These are phyloP conservation scores for Rafetus swinhoei DNA, from an alignment of 2,113 vertebrate species.

Conservation along the genomic window DNA sequence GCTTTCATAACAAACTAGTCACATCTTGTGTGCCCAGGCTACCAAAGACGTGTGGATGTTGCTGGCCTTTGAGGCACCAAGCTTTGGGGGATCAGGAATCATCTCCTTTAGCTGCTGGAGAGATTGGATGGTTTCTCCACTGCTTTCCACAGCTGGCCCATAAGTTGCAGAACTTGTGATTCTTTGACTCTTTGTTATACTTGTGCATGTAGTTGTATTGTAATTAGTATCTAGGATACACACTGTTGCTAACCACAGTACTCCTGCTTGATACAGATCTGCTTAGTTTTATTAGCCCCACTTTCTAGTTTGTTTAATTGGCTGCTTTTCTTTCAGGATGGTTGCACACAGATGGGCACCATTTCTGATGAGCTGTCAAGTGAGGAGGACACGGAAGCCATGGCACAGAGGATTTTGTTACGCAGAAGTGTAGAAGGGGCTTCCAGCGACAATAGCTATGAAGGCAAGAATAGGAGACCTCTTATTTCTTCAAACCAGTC, in stretches of 20 bases:
- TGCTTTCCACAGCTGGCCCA: neutral
- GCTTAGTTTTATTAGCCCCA: neutral
- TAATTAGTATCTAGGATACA: neutral
- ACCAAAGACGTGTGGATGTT: neutral
- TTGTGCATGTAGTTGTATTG: neutral
- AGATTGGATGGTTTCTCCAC: neutral
- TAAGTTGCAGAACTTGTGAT: neutral
- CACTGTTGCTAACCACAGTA: neutral
- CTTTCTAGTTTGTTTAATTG: neutral
- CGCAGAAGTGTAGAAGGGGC: constrained; percentile 71
- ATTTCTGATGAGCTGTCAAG: constrained; percentile 93
- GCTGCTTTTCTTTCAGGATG: constrained; percentile 69
- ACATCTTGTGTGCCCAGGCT: neutral
- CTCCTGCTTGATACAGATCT: neutral
- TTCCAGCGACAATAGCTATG: constrained; percentile 74
- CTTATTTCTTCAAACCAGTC: constrained; percentile 69
- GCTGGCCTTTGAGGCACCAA: neutral
- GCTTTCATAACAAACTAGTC: neutral
- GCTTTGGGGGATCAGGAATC: neutral
- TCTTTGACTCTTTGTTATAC: neutral
- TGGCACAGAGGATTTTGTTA: constrained; percentile 57
- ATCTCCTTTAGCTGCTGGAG: neutral
- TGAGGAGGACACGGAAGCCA: constrained; percentile 85
- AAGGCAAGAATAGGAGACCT: constrained; percentile 78
- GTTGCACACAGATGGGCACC: constrained; percentile 67